Evolutionary conservation across 2,797 vertebrate genomes (phyloP).

Genomic region (Acanthis flammea): DNA sequence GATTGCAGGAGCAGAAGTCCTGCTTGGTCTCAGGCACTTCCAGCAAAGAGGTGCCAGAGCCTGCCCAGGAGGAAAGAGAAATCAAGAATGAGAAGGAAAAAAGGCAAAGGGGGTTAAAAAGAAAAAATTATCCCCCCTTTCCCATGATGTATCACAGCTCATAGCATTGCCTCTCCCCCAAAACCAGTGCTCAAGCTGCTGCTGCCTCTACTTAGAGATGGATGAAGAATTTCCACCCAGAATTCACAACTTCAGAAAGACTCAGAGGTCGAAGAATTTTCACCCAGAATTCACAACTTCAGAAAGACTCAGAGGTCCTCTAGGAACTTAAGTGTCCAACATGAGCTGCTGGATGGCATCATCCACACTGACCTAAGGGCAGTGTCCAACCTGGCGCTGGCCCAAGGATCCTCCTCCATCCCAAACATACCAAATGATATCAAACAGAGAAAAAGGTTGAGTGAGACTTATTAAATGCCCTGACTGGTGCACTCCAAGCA

Average conservation of each 20-base stretch:
- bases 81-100: not conserved
- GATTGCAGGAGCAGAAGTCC: not conserved
- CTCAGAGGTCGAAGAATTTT: not conserved
- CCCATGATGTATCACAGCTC: not conserved
- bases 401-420: not conserved
- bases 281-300: not conserved
- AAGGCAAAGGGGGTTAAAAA: not conserved
- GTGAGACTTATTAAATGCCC: constrained; percentile 48
- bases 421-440: not conserved
- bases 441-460: constrained; percentile 42
- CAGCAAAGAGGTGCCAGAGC: not conserved
- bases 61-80: not conserved
- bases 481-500: constrained; percentile 39
- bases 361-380: not conserved
- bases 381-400: fast-evolving
- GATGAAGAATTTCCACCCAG: not conserved
- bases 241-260: not conserved
- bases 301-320: not conserved
- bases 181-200: not conserved
- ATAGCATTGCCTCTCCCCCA: not conserved
- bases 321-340: not conserved
- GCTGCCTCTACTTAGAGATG: not conserved
- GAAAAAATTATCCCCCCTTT: too few species aligned
- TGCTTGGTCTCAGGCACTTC: not conserved
- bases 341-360: not conserved